Percentiles rank a stretch among this genome's conserved stretches.
Conservation (phyloP, 2,113 vertebrate genomes). For the Catagonus wagneri region DNA sequence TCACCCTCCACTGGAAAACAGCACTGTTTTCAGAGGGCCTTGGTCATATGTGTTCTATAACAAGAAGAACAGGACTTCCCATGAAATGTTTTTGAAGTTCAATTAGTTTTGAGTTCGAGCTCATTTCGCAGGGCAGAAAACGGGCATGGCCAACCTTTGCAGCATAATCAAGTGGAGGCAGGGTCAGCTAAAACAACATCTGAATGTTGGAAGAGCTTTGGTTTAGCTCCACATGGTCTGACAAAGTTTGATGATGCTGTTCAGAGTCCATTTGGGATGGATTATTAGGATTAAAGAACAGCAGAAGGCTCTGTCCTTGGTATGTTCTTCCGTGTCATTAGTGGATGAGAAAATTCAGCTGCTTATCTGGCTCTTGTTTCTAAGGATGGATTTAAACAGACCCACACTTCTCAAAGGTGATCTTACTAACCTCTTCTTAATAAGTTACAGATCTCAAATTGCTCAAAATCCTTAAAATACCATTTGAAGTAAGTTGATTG, state of each 20-base stretch:
- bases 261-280: constrained; percentile 85
- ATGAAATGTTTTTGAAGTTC: constrained; percentile 81
- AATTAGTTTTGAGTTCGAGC: constrained; percentile 84
- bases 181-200: constrained; percentile 84
- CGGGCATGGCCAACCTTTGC: constrained; percentile 65
- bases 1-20: constrained; percentile 80
- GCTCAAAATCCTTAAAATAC: constrained; percentile 70
- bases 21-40: constrained; percentile 62
- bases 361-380: constrained; percentile 70
- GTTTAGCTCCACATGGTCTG: constrained; percentile 77
- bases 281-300: constrained; percentile 78
- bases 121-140: constrained; percentile 86
- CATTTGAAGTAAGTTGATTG: constrained; percentile 76
- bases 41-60: constrained; percentile 61
- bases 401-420: constrained; percentile 42
- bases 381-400: constrained; percentile 50
- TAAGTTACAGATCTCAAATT: constrained; percentile 69
- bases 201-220: constrained; percentile 79
- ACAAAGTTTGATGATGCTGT: constrained; percentile 82
- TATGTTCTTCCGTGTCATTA: constrained; percentile 76
- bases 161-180: constrained; percentile 80
- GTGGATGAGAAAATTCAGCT: constrained; percentile 78
- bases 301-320: constrained; percentile 55
- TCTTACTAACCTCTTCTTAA: constrained; percentile 63
- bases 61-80: constrained; percentile 64